A percentile compares a stretch with the other conserved stretches of the same genome.
phyloP scores from a whole-genome alignment of 2,888 invertebrate species.

The Lamellibrachia satsuma region DNA sequence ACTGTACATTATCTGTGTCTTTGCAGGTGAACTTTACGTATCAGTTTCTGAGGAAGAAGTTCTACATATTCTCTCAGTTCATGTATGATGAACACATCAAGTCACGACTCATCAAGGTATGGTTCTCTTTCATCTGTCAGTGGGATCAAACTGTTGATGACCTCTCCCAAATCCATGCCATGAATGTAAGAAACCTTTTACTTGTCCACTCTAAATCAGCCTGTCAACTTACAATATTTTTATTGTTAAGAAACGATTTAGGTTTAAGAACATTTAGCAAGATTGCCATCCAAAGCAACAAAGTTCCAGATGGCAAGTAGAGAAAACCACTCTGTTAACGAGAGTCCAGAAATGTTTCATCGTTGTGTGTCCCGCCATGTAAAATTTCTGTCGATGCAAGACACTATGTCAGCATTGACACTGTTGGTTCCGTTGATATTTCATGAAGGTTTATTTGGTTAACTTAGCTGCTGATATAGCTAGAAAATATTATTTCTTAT shows the following conservation, averaged over 20 bases:
- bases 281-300: background rate
- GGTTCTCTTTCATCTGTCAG: too few relatives aligned
- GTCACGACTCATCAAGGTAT: conserved; percentile 82
- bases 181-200: background rate
- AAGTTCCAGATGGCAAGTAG: background rate
- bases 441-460: background rate
- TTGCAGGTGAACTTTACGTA: conserved; percentile 68
- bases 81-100: conserved; percentile 98
- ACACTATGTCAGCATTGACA: background rate
- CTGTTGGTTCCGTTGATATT: background rate
- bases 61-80: conserved; percentile 94
- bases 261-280: background rate
- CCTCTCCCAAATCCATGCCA: background rate
- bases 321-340: background rate
- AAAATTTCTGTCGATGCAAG: background rate
- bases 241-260: background rate
- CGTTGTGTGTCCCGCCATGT: background rate
- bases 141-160: background rate
- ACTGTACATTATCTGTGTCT: background rate
- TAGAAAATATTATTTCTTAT: background rate
- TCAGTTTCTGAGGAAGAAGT: conserved; percentile 91
- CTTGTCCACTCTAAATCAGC: background rate
- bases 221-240: background rate
- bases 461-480: background rate
- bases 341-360: background rate